phyloP scores from a whole-genome alignment of 2,888 invertebrate genomes.

The Agrotis puta region DNA sequence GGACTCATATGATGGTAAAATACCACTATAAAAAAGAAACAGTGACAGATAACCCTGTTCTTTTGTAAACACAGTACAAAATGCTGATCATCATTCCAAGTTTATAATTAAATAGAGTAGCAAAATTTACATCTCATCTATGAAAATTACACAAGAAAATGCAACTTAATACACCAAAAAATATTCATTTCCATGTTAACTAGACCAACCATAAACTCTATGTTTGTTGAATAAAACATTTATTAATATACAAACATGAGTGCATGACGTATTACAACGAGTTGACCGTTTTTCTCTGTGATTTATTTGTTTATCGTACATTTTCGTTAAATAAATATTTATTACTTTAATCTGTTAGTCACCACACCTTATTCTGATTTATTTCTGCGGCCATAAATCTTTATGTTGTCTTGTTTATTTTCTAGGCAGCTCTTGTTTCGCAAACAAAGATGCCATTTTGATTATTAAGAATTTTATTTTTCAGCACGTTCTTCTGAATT shows the following conservation, averaged over 20 bases:
- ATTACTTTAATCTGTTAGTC: slow-evolving; percentile 62
- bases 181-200: slow-evolving; percentile 14
- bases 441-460: slow-evolving; percentile 26
- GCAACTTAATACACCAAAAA: not conserved
- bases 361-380: slow-evolving; percentile 63
- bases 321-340: slow-evolving; percentile 64
- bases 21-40: too few relatives aligned
- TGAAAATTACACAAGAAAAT: too few relatives aligned
- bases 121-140: not conserved
- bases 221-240: slow-evolving; percentile 42
- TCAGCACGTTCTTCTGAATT: slow-evolving; percentile 10
- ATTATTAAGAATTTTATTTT: slow-evolving; percentile 22
- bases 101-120: not conserved
- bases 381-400: slow-evolving; percentile 50
- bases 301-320: slow-evolving; percentile 66
- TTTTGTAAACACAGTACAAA: slow-evolving; percentile 7
- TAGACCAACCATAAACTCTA: slow-evolving; percentile 36
- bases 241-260: slow-evolving; percentile 51
- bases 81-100: slow-evolving; percentile 26
- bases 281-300: slow-evolving; percentile 54
- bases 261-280: slow-evolving; percentile 52
- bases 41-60: slow-evolving; percentile 19
- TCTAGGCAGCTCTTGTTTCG: slow-evolving; percentile 23
- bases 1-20: too few relatives aligned
- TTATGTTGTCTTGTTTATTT: slow-evolving; percentile 52